Evolutionary conservation across 2,113 vertebrate genomes (phyloP).

Genomic region (Tilapia sparmanii): DNA sequence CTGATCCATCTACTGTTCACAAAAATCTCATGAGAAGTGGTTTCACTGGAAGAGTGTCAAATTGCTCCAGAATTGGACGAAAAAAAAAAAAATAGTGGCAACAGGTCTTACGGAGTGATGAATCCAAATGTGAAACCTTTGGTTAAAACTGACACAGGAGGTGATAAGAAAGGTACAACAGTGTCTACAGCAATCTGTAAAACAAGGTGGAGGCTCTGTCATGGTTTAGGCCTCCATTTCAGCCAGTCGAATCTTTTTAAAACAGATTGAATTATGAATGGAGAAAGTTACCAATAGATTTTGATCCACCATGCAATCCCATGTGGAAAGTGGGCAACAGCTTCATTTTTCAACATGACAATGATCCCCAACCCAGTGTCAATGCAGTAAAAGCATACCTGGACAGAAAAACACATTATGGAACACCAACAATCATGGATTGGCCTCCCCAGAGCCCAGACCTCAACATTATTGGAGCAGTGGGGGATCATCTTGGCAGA

Average conservation of each 20-base stretch:
- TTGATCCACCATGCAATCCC: background rate
- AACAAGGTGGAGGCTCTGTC: background rate
- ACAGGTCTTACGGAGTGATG: background rate
- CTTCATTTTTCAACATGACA: background rate
- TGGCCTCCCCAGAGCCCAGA: background rate
- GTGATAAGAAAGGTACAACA: background rate
- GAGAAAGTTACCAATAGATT: background rate
- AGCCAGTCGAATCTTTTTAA: background rate
- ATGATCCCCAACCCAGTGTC: background rate
- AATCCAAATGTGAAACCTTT: background rate
- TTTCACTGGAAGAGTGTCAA: background rate
- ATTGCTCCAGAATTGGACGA: background rate
- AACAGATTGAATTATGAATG: background rate
- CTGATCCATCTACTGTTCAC: background rate
- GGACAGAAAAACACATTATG: background rate
- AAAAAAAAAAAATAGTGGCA: background rate
- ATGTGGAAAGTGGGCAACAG: background rate
- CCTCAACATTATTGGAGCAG: background rate
- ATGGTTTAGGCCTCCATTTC: background rate
- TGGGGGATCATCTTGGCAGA: background rate
- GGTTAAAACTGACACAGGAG: background rate
- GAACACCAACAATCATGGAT: background rate
- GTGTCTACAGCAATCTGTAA: background rate
- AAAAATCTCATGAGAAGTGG: background rate
- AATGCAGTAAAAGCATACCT: background rate